A percentile compares a stretch with the other conserved stretches of the same genome.
Evolutionary conservation across 2,113 vertebrate genomes (phyloP).

Genomic region (Labeo rohita): DNA sequence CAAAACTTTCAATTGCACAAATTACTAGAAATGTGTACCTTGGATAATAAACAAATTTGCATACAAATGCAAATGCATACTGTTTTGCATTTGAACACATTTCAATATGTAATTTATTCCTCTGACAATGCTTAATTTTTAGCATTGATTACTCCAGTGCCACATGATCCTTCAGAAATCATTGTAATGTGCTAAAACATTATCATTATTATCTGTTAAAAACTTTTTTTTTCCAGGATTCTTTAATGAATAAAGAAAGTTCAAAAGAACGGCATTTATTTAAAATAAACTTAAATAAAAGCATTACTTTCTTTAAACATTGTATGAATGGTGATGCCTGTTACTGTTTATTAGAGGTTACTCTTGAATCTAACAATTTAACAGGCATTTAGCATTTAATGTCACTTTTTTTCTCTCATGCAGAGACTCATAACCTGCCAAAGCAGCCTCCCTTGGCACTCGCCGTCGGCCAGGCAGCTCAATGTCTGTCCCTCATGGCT

Average conservation of each 20-base stretch:
- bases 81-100: no score
- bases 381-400: background rate
- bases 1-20: no score
- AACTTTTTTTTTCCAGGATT: background rate
- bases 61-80: no score
- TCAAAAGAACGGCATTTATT: background rate
- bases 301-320: background rate
- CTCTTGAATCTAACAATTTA: background rate
- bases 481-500: conserved; percentile 97
- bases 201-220: no score
- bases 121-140: no score
- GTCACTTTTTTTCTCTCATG: background rate
- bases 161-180: background rate
- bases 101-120: no score
- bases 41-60: no score
- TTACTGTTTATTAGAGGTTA: background rate
- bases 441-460: conserved; percentile 97
- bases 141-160: no score
- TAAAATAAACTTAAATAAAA: background rate
- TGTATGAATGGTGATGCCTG: background rate
- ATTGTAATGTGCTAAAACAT: background rate
- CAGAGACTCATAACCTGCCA: conserved; percentile 98
- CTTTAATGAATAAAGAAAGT: background rate
- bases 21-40: no score
- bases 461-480: conserved; percentile 93